Base-by-base conservation (phyloP, 2,888 invertebrate genomes). In the Siphlonurus alternatus region DNA sequence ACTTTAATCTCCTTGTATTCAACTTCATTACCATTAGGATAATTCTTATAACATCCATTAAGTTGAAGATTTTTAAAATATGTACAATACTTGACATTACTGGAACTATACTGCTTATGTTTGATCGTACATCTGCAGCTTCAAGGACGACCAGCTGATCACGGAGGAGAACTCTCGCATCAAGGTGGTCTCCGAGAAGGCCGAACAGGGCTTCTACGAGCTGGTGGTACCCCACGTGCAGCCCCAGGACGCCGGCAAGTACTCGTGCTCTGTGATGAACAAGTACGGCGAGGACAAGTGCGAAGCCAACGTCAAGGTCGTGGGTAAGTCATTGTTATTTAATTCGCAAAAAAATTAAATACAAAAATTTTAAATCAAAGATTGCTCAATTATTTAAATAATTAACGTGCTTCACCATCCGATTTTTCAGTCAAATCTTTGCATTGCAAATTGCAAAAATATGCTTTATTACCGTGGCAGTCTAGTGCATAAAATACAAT, bases 181-280 rank as follows among this genome's bases (percentile, higher is more conserved):
- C 65, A 85, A 85, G 69, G 85, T 88, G 65, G 78, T 86, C 61
- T 81, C 83, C 23, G 88, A 89, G 5, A 86, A 87, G 68, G 85
- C 88, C 1, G 88, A 89, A 63, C 83, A 82, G 66, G 93, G 93
- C 62, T 92, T 88, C 74, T 93, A 93, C 75, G 93, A 93, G 73
- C 75, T 97, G 63, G 84, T 92, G 22, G 91, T 97, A 68, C 83
- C 87, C 0, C 86, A 89, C 70, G 93, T 94, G 0, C 82, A 81
- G 66, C 81, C 81, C 1, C 73, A 78, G 1, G 97, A 97, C 75
- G 89, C 88, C 2, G 94, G 93, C 1, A 76, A 77, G 25, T 98
- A 96, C 78, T 84, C 87, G 66, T 94, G 93, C 75, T 83, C 83
- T 24, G 93, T 94, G 19, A 81, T 79, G 64, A 95, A 95, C 75